Evolutionary conservation across 2,113 vertebrate genomes (phyloP).

Genomic region (Trogon melanurus): DNA sequence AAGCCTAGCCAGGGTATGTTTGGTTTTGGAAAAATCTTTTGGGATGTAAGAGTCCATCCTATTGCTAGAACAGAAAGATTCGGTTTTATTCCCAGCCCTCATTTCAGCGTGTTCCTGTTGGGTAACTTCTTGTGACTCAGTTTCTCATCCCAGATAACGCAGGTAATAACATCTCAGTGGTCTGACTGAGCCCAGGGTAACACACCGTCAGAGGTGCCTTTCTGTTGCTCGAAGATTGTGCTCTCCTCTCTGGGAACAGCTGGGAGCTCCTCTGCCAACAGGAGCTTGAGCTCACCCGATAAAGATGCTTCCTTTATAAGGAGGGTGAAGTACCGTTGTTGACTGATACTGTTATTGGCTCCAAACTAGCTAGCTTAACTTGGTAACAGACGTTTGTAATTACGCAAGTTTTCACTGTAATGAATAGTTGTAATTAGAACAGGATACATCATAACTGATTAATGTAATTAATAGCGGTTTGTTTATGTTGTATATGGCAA

Average conservation of each 20-base stretch:
- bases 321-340: not conserved
- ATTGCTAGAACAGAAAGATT: not conserved
- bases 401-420: not conserved
- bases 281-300: not conserved
- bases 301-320: not conserved
- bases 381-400: not conserved
- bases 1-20: not conserved
- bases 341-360: not conserved
- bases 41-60: not conserved
- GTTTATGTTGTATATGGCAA: not conserved
- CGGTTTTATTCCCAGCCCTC: not conserved
- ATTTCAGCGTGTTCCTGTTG: accelerated
- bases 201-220: accelerated
- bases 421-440: not conserved
- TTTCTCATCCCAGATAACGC: not conserved
- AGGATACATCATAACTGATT: not conserved
- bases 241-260: not conserved
- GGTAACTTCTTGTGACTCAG: not conserved
- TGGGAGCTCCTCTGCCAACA: not conserved
- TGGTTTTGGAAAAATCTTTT: not conserved
- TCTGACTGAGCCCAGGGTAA: accelerated
- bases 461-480: not conserved
- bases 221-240: accelerated
- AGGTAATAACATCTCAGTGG: not conserved
- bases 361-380: not conserved